Evolutionary conservation across 2,888 invertebrate species (phyloP), one percentile per base, ranked within the genome.

Genomic region (Thecocarcelia acutangulata): DNA sequence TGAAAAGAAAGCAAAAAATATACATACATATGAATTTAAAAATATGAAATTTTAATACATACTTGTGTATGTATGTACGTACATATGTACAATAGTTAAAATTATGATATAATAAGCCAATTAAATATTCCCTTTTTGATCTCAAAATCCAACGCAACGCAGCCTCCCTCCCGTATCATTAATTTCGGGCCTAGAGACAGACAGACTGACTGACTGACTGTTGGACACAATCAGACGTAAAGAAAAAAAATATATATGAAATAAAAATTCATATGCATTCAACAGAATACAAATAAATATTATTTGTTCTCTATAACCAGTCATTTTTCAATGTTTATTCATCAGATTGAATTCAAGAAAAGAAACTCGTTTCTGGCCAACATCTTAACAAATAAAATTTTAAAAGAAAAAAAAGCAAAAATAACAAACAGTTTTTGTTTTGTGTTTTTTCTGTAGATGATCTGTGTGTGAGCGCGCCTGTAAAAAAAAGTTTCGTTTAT

Each of bases 51-150:
- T n/a, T n/a, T n/a, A n/a, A n/a, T n/a, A n/a, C n/a, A n/a, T n/a
- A n/a, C n/a, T n/a, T n/a, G n/a, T n/a, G n/a, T n/a, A n/a, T n/a
- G n/a, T n/a, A n/a, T n/a, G n/a, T n/a, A n/a, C n/a, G n/a, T n/a
- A n/a, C n/a, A n/a, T n/a, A n/a, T n/a, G n/a, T n/a, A n/a, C n/a
- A n/a, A n/a, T n/a, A n/a, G n/a, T 73, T 50, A 73, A 82, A 82
- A 82, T 74, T 82, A 77, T 82, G 77, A 82, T 77, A 77, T 82
- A 82, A 77, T 82, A 77, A 74, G 73, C 73, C 74, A 82, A 82
- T 82, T 82, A 82, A 77, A 58, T 77, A 82, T 77, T 82, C 81
- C 73, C 59, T 37, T 58, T 64, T 58, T 46, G 37, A 50, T 19
- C 13, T 56, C 42, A 21, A 58, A 63, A 63, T 19, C 56, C 24